These are phyloP conservation scores for Yponomeuta malinellus DNA, from an alignment of 2,888 invertebrate genomes.

Conservation along the genomic window DNA sequence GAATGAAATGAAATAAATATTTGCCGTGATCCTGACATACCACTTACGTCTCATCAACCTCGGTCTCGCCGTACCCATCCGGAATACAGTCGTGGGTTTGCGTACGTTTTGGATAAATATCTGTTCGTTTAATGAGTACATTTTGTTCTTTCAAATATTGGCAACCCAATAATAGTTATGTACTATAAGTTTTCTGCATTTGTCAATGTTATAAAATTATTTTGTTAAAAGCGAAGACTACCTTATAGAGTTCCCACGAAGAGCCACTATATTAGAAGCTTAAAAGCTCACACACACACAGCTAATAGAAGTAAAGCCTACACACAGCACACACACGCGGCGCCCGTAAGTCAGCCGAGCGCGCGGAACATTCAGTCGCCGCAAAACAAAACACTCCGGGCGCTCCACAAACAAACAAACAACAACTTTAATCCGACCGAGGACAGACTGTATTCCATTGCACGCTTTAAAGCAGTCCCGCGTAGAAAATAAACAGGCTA, in stretches of 20 bases:
- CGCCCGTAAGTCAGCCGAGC: not conserved
- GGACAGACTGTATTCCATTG: conserved; percentile 6
- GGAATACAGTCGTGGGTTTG: too few relatives aligned
- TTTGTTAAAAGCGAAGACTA: too few relatives aligned
- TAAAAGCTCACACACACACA: not conserved
- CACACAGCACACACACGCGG: not conserved
- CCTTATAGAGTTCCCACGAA: not conserved
- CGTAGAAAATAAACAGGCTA: conserved; percentile 17
- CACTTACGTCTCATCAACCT: too few relatives aligned
- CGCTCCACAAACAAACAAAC: conserved; percentile 8
- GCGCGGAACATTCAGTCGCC: conserved; percentile 8
- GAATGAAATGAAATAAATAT: too few relatives aligned
- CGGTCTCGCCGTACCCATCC: too few relatives aligned
- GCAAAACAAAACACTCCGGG: conserved; percentile 7
- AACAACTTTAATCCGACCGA: conserved; percentile 7
- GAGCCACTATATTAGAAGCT: not conserved
- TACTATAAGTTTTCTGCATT: too few relatives aligned
- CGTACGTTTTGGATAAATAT: too few relatives aligned
- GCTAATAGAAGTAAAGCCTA: not conserved
- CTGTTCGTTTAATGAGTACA: too few relatives aligned
- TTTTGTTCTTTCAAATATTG: too few relatives aligned
- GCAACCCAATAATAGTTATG: too few relatives aligned
- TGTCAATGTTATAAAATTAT: too few relatives aligned
- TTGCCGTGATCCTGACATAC: too few relatives aligned
- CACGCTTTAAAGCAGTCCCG: not conserved